These are phyloP conservation scores for Peribatodes rhomboidaria DNA, from an alignment of 2,888 invertebrate genomes.

Conservation along the genomic window DNA sequence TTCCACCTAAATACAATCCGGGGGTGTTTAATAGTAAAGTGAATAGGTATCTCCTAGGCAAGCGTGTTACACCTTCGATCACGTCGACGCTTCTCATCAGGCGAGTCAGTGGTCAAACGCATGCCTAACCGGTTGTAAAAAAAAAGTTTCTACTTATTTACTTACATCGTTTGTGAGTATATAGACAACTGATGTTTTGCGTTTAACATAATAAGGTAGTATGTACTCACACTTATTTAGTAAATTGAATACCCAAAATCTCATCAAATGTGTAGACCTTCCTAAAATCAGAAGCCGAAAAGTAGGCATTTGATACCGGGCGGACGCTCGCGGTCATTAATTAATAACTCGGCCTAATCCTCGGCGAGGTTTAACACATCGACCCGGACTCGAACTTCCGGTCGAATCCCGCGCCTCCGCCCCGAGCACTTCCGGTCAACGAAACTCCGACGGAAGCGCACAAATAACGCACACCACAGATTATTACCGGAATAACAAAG, in stretches of 20 bases:
- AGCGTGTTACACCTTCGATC: too few species aligned
- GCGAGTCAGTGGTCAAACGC: too few species aligned
- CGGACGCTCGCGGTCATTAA: conserved; percentile 77
- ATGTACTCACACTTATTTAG: too few species aligned
- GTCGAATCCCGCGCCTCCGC: conserved; percentile 78
- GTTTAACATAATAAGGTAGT: too few species aligned
- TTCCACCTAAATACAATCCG: too few species aligned
- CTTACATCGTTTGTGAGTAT: too few species aligned
- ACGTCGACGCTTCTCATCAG: too few species aligned
- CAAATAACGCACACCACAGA: conserved; percentile 52
- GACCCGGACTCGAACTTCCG: conserved; percentile 77
- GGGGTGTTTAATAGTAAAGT: too few species aligned
- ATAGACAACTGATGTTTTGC: not conserved
- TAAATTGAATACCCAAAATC: not conserved
- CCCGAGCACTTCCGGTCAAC: conserved; percentile 78
- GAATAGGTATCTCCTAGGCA: too few species aligned
- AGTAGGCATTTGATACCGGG: conserved; percentile 60
- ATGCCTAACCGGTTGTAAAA: too few species aligned
- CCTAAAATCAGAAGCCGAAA: conserved; percentile 51
- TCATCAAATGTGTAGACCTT: conserved; percentile 23
- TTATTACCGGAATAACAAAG: not conserved
- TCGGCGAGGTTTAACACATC: conserved; percentile 79
- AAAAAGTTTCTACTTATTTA: too few species aligned
- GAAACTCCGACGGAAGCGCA: conserved; percentile 69
- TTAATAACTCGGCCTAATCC: conserved; percentile 81